Evolutionary conservation across 2,797 vertebrate genomes (phyloP), one percentile per base, ranked within the genome.

Genomic region (Tamandua tetradactyla): DNA sequence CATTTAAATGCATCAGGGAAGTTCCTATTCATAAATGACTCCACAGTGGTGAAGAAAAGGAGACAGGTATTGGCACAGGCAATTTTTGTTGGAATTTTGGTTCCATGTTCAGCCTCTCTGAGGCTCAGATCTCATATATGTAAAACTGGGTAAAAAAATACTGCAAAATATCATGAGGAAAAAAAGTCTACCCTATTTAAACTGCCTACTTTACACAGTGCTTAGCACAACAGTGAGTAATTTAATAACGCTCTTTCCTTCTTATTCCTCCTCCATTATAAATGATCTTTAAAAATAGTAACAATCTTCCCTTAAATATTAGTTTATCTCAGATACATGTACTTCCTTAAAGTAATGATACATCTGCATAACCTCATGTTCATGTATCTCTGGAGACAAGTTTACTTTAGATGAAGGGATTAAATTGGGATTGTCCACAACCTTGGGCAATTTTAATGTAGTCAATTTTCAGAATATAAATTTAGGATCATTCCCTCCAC

Each of bases 51-150:
- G 47, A 89, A 69, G 40, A 25, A 69, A 89, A 92, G 64, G 42
- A 7, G n/a, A 61, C 3, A 86, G 13, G 27, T 80, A 5, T 22
- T 75, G 18, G 87, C 37, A 92, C 18, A 44, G 27, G 25, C 76
- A 75, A 66, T 72, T 84, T 92, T 76, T 71, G 37, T 62, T 44
- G 82, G 32, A 85, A 76, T 68, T 95, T 81, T 91, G 69, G 42
- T 44, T 62, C 3, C 22, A 75, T 10, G 37, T 14, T 61, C 23
- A 61, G 44, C 5, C 2, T 76, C n/a, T 86, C 35, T 47, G 66
- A 79, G 7, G 30, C 37, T 82, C 17, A 74, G 23, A 83, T 89
- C 47, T 42, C 37, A 84, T 59, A 78, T 55, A 37, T 85, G 1
- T 64, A 82, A 78, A 90, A 61, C 13, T 68, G 14, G 22, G 17